Base-by-base conservation (phyloP, 2,888 invertebrate genomes). In the Bombylius discolor region DNA sequence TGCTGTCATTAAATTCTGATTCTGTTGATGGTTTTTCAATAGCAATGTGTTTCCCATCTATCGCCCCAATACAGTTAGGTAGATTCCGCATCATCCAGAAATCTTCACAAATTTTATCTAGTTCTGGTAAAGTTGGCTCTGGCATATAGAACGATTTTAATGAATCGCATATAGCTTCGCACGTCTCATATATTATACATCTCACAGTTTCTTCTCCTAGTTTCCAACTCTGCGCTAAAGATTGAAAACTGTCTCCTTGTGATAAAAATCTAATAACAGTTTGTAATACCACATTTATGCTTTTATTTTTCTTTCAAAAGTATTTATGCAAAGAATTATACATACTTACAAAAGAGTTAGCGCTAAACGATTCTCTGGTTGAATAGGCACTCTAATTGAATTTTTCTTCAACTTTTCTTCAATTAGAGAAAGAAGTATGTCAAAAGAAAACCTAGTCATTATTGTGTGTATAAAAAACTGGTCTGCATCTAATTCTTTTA, bases 1-100 rank as follows among this genome's bases (percentile, higher is more conserved):
- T 62, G 59, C 67, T 68, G 53, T 68, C 68, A 52, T 56, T 64
- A 58, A 56, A 67, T 32, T 60, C 48, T 5, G 63, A 64, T 12
- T 65, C 65, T 51, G 59, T 62, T 34, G 57, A 12, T 14, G 67
- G 67, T 23, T 61, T 57, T 53, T 23, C 23, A 23, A 23, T 23
- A 23, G 23, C 1, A 23, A 23, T 23, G 23, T 23, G 23, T 23
- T 23, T 23, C 3, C 23, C 23, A 23, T 23, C 23, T 23, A 23
- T 23, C 23, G 23, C 23, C 3, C 23, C 23, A 68, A 62, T 11
- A 58, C 64, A 65, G 58, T 64, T 58, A 47, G 61, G 63, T 51
- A 65, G 56, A 48, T 63, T 60, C 57, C 57, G 56, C 39, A 53
- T 33, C 4, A 6, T 36, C 36, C 36, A 36, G 9, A 60, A 60